Percentiles rank a stretch among this genome's conserved stretches.
Evolutionary conservation across 2,888 invertebrate genomes (phyloP).

Genomic region (Torymus tubicola): DNA sequence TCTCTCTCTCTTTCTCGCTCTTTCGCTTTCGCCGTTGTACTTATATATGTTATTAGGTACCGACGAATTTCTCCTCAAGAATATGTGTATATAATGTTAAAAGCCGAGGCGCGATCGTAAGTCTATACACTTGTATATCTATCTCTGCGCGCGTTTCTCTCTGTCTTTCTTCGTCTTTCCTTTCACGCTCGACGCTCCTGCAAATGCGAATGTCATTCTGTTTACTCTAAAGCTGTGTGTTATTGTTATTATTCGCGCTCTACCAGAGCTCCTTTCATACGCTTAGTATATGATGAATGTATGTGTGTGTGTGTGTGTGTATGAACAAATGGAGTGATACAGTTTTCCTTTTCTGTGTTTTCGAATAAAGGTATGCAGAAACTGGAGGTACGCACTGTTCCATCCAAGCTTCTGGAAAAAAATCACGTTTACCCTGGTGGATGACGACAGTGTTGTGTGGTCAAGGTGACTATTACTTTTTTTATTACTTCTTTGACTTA

Average conservation of each 20-base stretch:
- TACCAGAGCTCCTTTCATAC: background rate
- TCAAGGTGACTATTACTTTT: constrained; percentile 65
- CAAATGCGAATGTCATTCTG: constrained; percentile 47
- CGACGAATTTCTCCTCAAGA: background rate
- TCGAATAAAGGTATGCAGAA: constrained; percentile 75
- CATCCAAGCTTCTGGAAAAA: constrained; percentile 77
- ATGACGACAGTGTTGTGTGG: constrained; percentile 72
- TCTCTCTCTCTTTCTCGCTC: constrained; percentile 20
- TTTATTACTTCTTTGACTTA: background rate
- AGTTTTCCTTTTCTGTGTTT: constrained; percentile 18
- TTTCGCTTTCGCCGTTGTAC: background rate
- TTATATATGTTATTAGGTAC: constrained; percentile 2
- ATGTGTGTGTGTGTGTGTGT: background rate
- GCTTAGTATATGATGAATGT: background rate
- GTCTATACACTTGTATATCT: background rate
- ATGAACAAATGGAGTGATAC: constrained; percentile 2
- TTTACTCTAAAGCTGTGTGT: constrained; percentile 33
- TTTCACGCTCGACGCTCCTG: constrained; percentile 3
- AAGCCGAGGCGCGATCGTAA: too few relatives aligned
- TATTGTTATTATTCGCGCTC: constrained; percentile 10
- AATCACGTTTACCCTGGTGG: constrained; percentile 73
- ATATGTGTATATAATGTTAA: too few relatives aligned
- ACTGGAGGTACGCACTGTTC: constrained; percentile 79
- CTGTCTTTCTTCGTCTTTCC: constrained; percentile 2
- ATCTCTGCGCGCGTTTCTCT: constrained; percentile 1